Base-by-base conservation (phyloP, 2,888 invertebrate genomes). In the Tubulanus polymorphus region DNA sequence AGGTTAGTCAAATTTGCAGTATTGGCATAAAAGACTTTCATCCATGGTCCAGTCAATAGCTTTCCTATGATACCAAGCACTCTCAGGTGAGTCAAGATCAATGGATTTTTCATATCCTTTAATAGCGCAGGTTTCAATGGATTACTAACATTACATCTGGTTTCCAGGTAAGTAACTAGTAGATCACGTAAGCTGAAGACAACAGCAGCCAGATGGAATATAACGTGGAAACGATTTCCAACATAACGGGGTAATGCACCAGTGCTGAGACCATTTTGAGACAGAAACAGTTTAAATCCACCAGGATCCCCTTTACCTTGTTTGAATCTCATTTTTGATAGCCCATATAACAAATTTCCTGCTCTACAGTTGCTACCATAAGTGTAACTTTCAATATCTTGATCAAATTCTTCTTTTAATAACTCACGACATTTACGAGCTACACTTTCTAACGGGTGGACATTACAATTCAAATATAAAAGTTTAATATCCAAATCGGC, bases 241-340 rank as follows among this genome's bases (percentile, higher is more conserved):
- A 41, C 41, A 41, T 41, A 41, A 15, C 41, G 41, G 18, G 23
- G 20, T 20, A 41, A 41, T 20, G 23, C 20, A 20, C 23, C 23
- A 23, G 41, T 18, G 18, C 3, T 23, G 23, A 41, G 18, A 15
- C 23, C 23, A 20, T 41, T 23, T 23, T 23, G 18, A 8, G 18
- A 20, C 41, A 41, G 41, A 23, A 41, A 41, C 15, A 41, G 41
- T 23, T 41, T 41, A 23, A 41, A 41, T 18, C 41, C 41, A 18
- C 23, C 23, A 20, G 41, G 41, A 23, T 41, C 41, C 18, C 41
- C 41, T 20, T 18, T 41, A 15, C 41, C 41, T 20, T 41, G 18
- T 41, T 41, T 41, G 23, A 20, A 41, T 23, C 41, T 41, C 41
- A 41, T 41, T 41, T 41, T 41, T 5, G 41, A 41, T 15, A 41